These are phyloP conservation scores for Plutella xylostella DNA, from an alignment of 2,888 invertebrate species.

Conservation along the genomic window DNA sequence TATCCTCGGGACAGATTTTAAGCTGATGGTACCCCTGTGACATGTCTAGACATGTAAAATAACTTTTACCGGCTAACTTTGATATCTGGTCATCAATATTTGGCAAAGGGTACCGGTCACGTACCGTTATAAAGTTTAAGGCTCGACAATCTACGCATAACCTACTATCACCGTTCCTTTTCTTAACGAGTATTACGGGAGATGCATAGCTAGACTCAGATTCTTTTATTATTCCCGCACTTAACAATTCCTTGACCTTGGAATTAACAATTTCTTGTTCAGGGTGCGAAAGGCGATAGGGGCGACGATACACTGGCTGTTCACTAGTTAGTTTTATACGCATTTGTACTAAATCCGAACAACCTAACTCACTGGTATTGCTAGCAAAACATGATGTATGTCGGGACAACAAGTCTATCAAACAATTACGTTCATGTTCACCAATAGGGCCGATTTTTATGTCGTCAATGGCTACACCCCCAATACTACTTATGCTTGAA, in stretches of 20 bases:
- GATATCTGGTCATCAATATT: constrained; percentile 22
- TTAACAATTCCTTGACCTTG: neutral
- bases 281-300: neutral
- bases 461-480: neutral
- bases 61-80: constrained; percentile 18
- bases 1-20: constrained; percentile 11
- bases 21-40: constrained; percentile 21
- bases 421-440: neutral
- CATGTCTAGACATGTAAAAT: constrained; percentile 20
- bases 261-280: neutral
- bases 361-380: neutral
- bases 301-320: neutral
- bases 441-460: neutral
- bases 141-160: constrained; percentile 5
- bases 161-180: neutral
- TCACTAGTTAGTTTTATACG: neutral
- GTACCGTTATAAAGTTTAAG: constrained; percentile 14
- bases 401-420: neutral
- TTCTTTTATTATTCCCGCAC: neutral
- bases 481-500: neutral
- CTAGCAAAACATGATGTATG: neutral
- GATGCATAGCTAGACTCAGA: neutral
- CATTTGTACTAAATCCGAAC: constrained; percentile 2
- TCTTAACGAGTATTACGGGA: neutral
- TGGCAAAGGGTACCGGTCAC: constrained; percentile 22